Evolutionary conservation across 37 sponge, comb jelly and placozoan species (phyloP).

Genomic region (Diacarnus erythraeanus): DNA sequence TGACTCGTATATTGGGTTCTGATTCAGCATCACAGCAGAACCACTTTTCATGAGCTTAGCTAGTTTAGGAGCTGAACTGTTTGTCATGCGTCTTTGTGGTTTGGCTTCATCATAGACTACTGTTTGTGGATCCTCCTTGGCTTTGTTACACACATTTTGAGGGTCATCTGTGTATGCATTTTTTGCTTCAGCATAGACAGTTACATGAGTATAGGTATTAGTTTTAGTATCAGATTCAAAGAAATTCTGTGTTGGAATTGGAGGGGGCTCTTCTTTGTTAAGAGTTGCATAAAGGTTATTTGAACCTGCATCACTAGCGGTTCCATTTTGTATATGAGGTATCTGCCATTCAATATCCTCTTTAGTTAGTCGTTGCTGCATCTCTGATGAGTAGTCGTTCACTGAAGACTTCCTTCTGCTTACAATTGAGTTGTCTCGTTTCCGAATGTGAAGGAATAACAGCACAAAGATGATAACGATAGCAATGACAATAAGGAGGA

Average conservation of each 20-base stretch:
- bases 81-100: conserved; percentile 10
- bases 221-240: neutral
- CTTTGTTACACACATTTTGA: neutral
- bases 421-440: neutral
- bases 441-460: neutral
- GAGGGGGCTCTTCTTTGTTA: neutral
- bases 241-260: conserved; percentile 4
- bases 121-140: neutral
- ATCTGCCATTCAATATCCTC: conserved; percentile 31
- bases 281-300: neutral
- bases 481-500: conserved; percentile 13
- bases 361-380: neutral
- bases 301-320: neutral
- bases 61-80: conserved; percentile 10
- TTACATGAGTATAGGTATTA: too few species aligned
- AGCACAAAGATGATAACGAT: neutral
- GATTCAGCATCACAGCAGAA: neutral
- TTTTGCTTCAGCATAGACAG: neutral
- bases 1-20: conserved; percentile 23
- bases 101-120: neutral
- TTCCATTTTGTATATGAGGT: neutral
- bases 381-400: neutral
- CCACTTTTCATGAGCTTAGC: neutral
- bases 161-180: neutral
- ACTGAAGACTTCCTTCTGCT: neutral